Evolutionary conservation across 2,113 vertebrate species (phyloP), one percentile per base, ranked within the genome.

Genomic region (Macaca nemestrina): DNA sequence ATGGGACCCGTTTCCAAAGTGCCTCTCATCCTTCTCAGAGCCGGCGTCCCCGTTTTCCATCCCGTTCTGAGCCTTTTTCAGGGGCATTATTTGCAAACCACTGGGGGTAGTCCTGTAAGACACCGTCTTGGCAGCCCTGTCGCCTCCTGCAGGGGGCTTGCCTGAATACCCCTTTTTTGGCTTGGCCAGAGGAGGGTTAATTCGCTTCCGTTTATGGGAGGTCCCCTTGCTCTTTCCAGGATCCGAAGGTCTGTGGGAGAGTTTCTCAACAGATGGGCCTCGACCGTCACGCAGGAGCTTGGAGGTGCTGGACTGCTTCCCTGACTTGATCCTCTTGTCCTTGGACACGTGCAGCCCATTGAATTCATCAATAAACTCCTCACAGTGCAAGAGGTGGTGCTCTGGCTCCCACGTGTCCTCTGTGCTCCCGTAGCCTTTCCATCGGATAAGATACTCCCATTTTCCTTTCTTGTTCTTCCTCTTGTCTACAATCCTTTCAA

Each of bases 351-450:
- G 99, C 25, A 99, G 99, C 98, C 99, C 99, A 64, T 99, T 99
- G 98, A 99, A 99, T 98, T 99, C 99, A 30, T 99, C 99, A 10
- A 99, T 99, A 96, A 99, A 99, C 97, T 99, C 99, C 98, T 99
- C 99, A 79, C 99, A 99, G 98, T 99, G 99, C 88, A 99, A 98
- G 12, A 99, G 98, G 92, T 99, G 99, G 84, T 99, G 99, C 93
- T 99, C 99, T 0, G 99, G 99, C 98, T 99, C 99, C 99, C 99
- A 99, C 0, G 99, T 99, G 98, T 99, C 99, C 97, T 99, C 99
- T 1, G 99, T 99, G 98, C 99, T 99, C 59, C 99, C 99, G 0
- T 99, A 99, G 83, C 99, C 99, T 98, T 99, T 99, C 99, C 99
- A 99, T 68, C 99, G 98, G 96, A 99, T 99, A 27, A 99, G 99